Percentiles rank a stretch among this genome's conserved stretches.
Conservation (phyloP, 2,113 vertebrate species). For the Amphilophus citrinellus region DNA sequence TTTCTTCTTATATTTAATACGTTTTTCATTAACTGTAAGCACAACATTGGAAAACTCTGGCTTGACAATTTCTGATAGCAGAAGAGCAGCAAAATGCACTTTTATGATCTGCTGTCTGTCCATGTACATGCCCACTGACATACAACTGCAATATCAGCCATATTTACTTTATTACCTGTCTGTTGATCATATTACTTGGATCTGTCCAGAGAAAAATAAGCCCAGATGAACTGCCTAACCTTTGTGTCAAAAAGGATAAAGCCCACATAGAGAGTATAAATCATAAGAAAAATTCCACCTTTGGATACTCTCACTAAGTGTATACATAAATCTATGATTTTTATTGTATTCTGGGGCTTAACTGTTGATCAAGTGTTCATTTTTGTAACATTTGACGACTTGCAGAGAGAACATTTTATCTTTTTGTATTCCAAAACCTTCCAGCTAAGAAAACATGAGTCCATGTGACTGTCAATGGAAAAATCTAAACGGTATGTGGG, state of each 20-base stretch:
- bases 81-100: neutral
- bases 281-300: neutral
- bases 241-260: slow-evolving; percentile 36
- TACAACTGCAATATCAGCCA: slow-evolving; percentile 18
- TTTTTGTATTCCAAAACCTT: slow-evolving; percentile 7
- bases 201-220: slow-evolving; percentile 26
- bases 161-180: slow-evolving; percentile 21
- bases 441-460: neutral
- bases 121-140: slow-evolving; percentile 33
- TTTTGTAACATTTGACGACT: slow-evolving; percentile 34
- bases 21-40: neutral
- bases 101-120: slow-evolving; percentile 28
- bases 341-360: slow-evolving; percentile 34
- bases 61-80: neutral
- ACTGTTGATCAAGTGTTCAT: slow-evolving; percentile 16
- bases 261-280: neutral
- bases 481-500: neutral
- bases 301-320: neutral
- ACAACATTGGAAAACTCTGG: neutral
- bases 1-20: too few species aligned
- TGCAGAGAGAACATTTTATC: neutral
- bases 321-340: slow-evolving; percentile 24
- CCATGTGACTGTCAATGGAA: neutral
- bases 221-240: slow-evolving; percentile 26
- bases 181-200: slow-evolving; percentile 33